Evolutionary conservation across 2,888 invertebrate species (phyloP).

Genomic region (Podotricha telesiphe): DNA sequence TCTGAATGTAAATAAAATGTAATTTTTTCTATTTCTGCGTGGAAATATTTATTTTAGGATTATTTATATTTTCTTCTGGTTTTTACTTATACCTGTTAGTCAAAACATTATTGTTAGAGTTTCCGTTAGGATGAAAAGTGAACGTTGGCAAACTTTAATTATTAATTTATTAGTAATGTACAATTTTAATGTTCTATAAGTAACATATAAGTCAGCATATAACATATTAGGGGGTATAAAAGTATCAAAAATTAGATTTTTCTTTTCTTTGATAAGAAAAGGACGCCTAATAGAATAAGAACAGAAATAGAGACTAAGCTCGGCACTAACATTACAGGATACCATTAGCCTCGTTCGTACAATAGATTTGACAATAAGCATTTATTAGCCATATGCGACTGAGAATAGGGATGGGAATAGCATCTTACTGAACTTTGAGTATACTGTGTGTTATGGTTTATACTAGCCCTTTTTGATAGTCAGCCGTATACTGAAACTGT

Average conservation of each 20-base stretch:
- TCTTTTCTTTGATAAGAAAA: conserved; percentile 18
- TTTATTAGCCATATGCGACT: conserved; percentile 22
- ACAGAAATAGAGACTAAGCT: conserved; percentile 38
- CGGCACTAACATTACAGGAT: conserved; percentile 44
- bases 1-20: too few species aligned
- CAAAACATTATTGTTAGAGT: too few species aligned
- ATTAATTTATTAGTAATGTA: too few species aligned
- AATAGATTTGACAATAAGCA: conserved; percentile 32
- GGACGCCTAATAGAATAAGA: conserved; percentile 33
- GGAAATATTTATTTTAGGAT: too few species aligned
- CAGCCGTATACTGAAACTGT: conserved; percentile 42
- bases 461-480: conserved; percentile 47
- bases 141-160: too few species aligned
- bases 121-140: too few species aligned
- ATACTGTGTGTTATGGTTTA: conserved; percentile 40
- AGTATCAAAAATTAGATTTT: conserved; percentile 16
- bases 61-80: too few species aligned
- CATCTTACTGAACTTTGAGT: conserved; percentile 27
- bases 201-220: not conserved
- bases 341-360: conserved; percentile 42
- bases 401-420: conserved; percentile 24
- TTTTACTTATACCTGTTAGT: too few species aligned
- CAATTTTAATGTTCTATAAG: too few species aligned
- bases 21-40: too few species aligned
- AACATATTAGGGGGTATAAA: not conserved